A percentile compares a stretch with the other conserved stretches of the same genome.
phyloP scores from a whole-genome alignment of 2,888 invertebrate species.

The Apodemia mormo region DNA sequence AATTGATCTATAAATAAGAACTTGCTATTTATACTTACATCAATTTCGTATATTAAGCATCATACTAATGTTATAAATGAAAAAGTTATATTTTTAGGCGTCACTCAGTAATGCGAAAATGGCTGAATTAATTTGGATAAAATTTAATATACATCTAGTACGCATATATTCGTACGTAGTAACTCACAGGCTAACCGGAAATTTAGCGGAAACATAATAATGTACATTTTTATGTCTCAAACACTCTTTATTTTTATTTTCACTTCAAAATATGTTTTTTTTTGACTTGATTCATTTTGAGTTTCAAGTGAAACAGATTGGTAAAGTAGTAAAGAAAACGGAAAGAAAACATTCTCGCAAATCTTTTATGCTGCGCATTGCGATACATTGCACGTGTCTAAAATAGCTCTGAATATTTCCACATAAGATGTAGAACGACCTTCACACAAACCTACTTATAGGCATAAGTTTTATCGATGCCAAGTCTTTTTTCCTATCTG shows the following conservation, averaged over 20 bases:
- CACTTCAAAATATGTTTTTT: too few species aligned
- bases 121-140: too few species aligned
- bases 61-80: neutral
- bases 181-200: too few species aligned
- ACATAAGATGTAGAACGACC: conserved; percentile 38
- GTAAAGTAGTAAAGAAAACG: neutral
- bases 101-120: neutral
- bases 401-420: conserved; percentile 46
- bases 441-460: conserved; percentile 41
- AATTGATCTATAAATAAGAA: conserved; percentile 4
- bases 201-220: too few species aligned
- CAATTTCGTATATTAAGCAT: neutral
- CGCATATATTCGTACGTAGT: too few species aligned
- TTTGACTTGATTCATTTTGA: too few species aligned
- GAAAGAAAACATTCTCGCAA: conserved; percentile 9
- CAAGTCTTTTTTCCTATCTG: conserved; percentile 22
- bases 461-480: conserved; percentile 43
- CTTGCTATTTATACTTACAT: neutral
- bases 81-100: neutral
- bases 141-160: too few species aligned
- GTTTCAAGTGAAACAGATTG: too few species aligned
- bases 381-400: conserved; percentile 40
- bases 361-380: conserved; percentile 18
- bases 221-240: too few species aligned
- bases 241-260: too few species aligned